Evolutionary conservation across 2,113 vertebrate genomes (phyloP).

Genomic region (Aix galericulata): DNA sequence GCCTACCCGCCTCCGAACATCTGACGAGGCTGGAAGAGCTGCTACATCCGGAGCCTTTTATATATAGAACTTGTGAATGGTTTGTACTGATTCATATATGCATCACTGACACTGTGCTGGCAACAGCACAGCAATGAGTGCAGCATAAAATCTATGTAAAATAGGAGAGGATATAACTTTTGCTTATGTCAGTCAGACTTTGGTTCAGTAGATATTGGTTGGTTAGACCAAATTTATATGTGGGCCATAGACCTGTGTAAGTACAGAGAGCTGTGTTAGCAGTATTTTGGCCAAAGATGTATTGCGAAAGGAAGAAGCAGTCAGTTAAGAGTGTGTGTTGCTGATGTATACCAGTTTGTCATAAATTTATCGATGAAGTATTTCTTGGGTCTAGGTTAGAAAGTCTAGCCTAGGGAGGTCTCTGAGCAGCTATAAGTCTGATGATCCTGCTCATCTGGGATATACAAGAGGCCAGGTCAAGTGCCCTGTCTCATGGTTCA

Average conservation of each 20-base stretch:
- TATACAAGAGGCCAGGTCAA: neutral
- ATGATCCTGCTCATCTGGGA: neutral
- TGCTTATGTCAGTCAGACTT: conserved; percentile 66
- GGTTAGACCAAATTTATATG: neutral
- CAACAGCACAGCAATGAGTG: conserved; percentile 53
- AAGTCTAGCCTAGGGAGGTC: neutral
- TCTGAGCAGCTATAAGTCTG: neutral
- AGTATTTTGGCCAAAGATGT: neutral
- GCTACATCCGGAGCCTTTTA: conserved; percentile 72
- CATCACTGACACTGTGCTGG: conserved; percentile 71
- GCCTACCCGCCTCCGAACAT: conserved; percentile 67
- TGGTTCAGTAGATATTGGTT: neutral
- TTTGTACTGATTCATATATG: conserved; percentile 74
- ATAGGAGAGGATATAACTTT: conserved; percentile 53
- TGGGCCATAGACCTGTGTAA: neutral
- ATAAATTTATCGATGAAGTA: neutral
- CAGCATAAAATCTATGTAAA: conserved; percentile 63
- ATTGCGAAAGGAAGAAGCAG: neutral
- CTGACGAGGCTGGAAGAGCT: conserved; percentile 69
- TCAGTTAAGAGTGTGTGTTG: neutral
- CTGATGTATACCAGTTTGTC: neutral
- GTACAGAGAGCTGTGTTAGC: neutral
- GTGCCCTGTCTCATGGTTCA: neutral
- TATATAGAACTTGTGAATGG: conserved; percentile 72
- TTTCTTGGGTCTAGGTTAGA: neutral